Conservation (phyloP, 1,140 invertebrate species). For the Hirudo medicinalis region DNA sequence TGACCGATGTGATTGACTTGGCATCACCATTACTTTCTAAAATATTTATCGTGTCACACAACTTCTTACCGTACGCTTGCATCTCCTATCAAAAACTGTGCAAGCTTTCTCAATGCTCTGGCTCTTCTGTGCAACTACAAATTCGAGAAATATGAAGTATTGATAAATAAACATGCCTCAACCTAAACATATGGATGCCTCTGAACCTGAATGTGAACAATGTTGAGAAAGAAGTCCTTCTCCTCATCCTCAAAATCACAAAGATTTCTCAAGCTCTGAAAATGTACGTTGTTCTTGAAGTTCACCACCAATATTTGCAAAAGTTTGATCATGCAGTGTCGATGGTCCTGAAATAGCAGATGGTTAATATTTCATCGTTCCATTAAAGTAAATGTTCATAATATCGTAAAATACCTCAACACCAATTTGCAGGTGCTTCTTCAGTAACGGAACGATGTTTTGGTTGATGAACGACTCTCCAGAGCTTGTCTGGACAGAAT, state of each 20-base stretch:
- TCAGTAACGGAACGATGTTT: neutral
- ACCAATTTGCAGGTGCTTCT: neutral
- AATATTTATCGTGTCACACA: neutral
- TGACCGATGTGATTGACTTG: neutral
- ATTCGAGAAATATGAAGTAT: neutral
- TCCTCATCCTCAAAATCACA: conserved; percentile 62
- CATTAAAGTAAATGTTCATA: neutral
- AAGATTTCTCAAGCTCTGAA: conserved; percentile 57
- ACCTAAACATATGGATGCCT: neutral
- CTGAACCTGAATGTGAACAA: conserved; percentile 55
- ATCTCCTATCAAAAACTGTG: conserved; percentile 22
- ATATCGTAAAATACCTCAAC: neutral
- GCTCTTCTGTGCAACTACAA: conserved; percentile 66
- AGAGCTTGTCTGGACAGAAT: neutral
- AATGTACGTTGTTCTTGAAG: conserved; percentile 50
- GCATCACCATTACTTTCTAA: neutral
- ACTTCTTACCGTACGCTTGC: neutral
- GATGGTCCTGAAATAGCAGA: conserved; percentile 36
- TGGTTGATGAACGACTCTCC: neutral
- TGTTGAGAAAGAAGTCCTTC: conserved; percentile 85
- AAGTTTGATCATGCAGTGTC: conserved; percentile 61
- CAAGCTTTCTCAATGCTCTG: conserved; percentile 54
- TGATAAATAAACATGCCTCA: neutral
- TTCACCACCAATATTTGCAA: conserved; percentile 53
- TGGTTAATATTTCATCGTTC: neutral